Percentiles rank a stretch among this genome's conserved stretches.
These are phyloP conservation scores for Philaenus spumarius DNA, from an alignment of 1,140 invertebrate species.

Conservation along the genomic window DNA sequence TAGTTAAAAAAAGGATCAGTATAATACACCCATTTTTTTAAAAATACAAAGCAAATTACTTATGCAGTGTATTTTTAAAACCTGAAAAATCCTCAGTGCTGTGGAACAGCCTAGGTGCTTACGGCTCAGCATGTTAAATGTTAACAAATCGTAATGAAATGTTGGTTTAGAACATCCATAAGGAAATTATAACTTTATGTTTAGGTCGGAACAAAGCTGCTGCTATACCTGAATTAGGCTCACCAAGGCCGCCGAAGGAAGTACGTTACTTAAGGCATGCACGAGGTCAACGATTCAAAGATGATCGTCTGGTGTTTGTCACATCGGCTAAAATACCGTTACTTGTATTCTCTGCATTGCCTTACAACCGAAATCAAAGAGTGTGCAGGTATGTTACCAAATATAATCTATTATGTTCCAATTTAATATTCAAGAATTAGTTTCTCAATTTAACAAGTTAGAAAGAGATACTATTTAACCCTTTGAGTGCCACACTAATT, in stretches of 20 bases:
- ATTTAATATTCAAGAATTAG: not conserved
- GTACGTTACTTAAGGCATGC: conserved; percentile 49
- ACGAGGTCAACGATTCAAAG: conserved; percentile 57
- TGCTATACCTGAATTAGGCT: conserved; percentile 36
- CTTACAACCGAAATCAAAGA: conserved; percentile 63
- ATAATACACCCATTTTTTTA: too few relatives aligned
- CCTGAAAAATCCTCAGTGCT: too few relatives aligned
- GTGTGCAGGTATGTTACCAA: conserved; percentile 49
- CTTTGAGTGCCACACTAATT: too few relatives aligned
- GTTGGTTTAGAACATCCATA: too few relatives aligned
- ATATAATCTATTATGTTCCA: not conserved
- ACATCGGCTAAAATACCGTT: conserved; percentile 65
- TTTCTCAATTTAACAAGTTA: conserved; percentile 16
- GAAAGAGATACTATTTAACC: conserved; percentile 3
- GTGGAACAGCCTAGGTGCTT: too few relatives aligned
- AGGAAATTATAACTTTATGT: conserved; percentile 33
- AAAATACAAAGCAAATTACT: too few relatives aligned
- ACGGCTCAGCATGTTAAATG: too few relatives aligned
- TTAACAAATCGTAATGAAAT: too few relatives aligned
- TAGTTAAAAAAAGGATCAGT: too few relatives aligned
- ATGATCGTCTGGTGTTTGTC: conserved; percentile 70
- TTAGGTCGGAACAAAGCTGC: conserved; percentile 41
- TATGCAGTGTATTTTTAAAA: too few relatives aligned
- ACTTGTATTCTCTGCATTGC: conserved; percentile 73
- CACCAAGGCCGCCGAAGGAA: conserved; percentile 44